Base-by-base conservation (phyloP, 2,113 vertebrate species). In the Lepus americanus region DNA sequence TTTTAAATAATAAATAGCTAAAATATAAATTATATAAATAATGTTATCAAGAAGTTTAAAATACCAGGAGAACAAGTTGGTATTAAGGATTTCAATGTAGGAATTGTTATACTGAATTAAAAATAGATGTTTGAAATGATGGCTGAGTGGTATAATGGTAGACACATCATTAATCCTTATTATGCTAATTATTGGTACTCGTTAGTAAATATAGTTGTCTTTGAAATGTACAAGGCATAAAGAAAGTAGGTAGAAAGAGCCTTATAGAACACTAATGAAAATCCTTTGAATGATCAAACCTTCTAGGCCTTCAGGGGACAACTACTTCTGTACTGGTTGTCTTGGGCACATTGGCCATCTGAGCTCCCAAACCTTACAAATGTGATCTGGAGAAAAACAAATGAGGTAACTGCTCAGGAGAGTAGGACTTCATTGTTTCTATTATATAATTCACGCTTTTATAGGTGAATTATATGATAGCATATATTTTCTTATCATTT, bases 121-220 rank as follows among this genome's bases (percentile, higher is more conserved):
- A 92, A 81, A 81, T 16, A 87, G 14, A 53, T 80, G 72, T 90
- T 94, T 90, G 39, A 94, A 94, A 49, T 64, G 33, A 44, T 59
- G 53, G 4, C 39, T 79, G 88, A 90, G 3, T 70, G 25, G 8
- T 67, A 66, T 39, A 59, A 27, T n/a, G 25, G 19, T 72, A 5
- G 39, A 20, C 70, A 70, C 9, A 4, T 39, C 77, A 81, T 70
- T 70, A 81, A 23, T 14, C 33, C 19, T 61, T 5, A n/a, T 44
- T 49, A 61, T 72, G 23, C 88, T 44, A 25, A 69, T 72, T 61
- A 61, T 33, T 44, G 33, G 14, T 81, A 14, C 29, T 87, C 72
- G 6, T 88, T 10, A 59, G 55, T n/a, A 89, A 78, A 70, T 27
- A 31, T 3, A 72, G 22, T 77, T 19, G 44, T 93, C 39, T 93